Evolutionary conservation across 2,888 invertebrate genomes (phyloP).

Genomic region (Drosophila neotestacea): DNA sequence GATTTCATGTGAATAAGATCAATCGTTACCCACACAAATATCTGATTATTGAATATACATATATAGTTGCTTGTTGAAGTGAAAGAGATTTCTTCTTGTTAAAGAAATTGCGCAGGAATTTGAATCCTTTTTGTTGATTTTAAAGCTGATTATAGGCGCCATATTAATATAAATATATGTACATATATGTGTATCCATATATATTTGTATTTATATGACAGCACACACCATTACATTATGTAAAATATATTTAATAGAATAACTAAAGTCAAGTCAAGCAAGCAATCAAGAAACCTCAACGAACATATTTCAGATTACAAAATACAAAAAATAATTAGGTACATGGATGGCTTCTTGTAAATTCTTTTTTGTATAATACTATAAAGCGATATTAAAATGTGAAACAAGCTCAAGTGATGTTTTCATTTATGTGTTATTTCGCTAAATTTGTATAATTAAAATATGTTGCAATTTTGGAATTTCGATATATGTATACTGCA

Average conservation of each 20-base stretch:
- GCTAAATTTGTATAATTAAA: too few species aligned
- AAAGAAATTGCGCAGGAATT: constrained; percentile 73
- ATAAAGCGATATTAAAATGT: constrained; percentile 73
- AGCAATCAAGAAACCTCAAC: constrained; percentile 74
- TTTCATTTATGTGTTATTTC: constrained; percentile 6
- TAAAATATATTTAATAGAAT: constrained; percentile 55
- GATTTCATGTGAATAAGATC: constrained; percentile 90
- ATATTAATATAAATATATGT: constrained; percentile 59
- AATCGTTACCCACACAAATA: constrained; percentile 56
- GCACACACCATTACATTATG: constrained; percentile 51
- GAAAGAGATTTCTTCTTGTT: constrained; percentile 62
- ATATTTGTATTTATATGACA: constrained; percentile 55
- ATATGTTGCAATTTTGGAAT: background rate
- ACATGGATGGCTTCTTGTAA: constrained; percentile 74
- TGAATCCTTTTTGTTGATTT: constrained; percentile 71
- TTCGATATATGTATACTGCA: background rate
- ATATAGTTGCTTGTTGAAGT: constrained; percentile 74
- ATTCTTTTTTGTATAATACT: constrained; percentile 76
- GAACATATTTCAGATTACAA: constrained; percentile 57
- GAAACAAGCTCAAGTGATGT: constrained; percentile 39
- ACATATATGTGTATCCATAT: constrained; percentile 52
- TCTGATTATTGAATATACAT: constrained; percentile 67
- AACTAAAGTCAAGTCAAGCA: constrained; percentile 65
- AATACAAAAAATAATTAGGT: constrained; percentile 55
- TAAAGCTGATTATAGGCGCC: constrained; percentile 53